These are phyloP conservation scores for Ormyrus nitidulus DNA, from an alignment of 2,888 invertebrate species.

Conservation along the genomic window DNA sequence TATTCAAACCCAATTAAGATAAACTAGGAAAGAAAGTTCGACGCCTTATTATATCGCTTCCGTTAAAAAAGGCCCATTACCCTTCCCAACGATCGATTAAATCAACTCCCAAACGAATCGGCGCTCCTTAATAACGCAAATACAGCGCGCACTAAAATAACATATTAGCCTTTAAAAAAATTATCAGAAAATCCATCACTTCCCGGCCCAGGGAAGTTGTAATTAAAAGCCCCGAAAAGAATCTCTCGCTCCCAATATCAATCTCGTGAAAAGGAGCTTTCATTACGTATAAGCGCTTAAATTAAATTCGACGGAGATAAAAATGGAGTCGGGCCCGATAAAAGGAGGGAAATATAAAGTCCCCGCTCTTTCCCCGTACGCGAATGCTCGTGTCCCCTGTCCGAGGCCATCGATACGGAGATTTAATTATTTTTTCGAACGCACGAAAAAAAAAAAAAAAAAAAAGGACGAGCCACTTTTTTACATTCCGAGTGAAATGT, in stretches of 20 bases:
- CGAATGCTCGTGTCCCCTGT: constrained; percentile 22
- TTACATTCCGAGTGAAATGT: constrained; percentile 30
- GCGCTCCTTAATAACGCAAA: no score
- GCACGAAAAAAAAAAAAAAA: not conserved
- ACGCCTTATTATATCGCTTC: not conserved
- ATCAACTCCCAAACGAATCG: no score
- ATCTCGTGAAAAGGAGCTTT: not conserved
- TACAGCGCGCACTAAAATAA: no score
- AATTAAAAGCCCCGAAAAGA: constrained; percentile 44
- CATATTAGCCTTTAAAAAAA: not conserved
- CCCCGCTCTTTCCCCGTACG: constrained; percentile 12
- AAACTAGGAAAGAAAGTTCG: no score
- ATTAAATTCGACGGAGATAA: constrained; percentile 23
- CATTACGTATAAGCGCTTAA: constrained; percentile 31
- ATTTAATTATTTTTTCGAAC: constrained; percentile 42
- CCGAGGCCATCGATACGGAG: constrained; percentile 28
- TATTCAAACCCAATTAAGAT: no score
- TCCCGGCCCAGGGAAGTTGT: not conserved
- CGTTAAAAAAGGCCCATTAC: not conserved
- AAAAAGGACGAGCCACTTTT: constrained; percentile 1
- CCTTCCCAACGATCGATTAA: no score
- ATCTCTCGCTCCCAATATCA: constrained; percentile 1
- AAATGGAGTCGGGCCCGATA: not conserved
- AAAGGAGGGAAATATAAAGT: constrained; percentile 2
- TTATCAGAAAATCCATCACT: constrained; percentile 29